Evolutionary conservation across 2,888 invertebrate genomes (phyloP).

Genomic region (Ptycholaimellus sp.): DNA sequence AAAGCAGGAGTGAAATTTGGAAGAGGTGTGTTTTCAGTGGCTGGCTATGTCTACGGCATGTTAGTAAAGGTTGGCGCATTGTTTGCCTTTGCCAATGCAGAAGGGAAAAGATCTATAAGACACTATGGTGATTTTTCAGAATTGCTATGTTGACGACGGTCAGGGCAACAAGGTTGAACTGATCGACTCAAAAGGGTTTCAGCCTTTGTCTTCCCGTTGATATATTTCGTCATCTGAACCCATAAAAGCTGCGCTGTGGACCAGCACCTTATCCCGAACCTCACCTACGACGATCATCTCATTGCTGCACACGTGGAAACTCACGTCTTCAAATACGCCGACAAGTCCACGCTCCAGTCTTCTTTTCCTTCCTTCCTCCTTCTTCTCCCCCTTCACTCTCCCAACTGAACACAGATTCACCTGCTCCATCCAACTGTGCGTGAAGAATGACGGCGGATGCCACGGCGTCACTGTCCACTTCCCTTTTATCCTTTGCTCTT

Average conservation of each 20-base stretch:
- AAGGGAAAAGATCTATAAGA: too few species aligned
- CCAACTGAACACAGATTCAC: conserved; percentile 12
- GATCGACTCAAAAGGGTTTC: conserved; percentile 7
- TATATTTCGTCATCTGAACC: background rate
- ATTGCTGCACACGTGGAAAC: conserved; percentile 4
- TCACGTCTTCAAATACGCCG: conserved; percentile 8
- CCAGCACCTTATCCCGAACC: conserved; percentile 3
- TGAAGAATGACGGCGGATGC: conserved; percentile 7
- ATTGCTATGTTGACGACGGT: conserved; percentile 7
- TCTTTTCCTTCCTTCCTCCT: background rate
- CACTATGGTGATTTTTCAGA: background rate
- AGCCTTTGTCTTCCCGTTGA: background rate
- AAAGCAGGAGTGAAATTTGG: too few species aligned
- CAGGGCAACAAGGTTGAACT: conserved; percentile 6
- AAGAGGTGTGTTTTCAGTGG: conserved; percentile 1
- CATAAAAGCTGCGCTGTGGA: conserved; percentile 5
- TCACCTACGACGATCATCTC: conserved; percentile 4
- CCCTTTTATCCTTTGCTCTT: too few species aligned
- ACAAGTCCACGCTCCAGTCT: conserved; percentile 13
- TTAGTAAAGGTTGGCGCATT: conserved; percentile 3
- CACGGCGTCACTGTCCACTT: conserved; percentile 6
- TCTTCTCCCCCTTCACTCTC: background rate
- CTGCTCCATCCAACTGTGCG: conserved; percentile 7
- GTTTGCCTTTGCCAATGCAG: background rate
- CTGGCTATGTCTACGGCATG: conserved; percentile 6